Conservation (phyloP, 2,113 vertebrate genomes). For the Ceyx melanurus region DNA sequence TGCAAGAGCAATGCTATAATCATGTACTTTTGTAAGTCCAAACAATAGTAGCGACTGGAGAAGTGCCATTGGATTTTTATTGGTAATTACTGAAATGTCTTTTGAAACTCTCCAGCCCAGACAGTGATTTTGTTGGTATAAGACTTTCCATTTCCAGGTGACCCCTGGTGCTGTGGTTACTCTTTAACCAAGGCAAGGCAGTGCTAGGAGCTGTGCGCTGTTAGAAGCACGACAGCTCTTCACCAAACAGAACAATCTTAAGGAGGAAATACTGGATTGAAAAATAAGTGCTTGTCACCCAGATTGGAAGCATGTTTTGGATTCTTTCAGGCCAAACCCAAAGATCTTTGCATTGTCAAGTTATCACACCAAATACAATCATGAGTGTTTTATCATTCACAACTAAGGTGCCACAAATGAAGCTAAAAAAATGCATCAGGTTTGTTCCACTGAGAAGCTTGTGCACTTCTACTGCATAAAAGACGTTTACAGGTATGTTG, state of each 20-base stretch:
- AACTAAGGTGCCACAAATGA: not conserved
- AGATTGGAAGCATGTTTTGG: slow-evolving; percentile 54
- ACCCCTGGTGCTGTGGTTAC: slow-evolving; percentile 48
- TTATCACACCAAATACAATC: slow-evolving; percentile 42
- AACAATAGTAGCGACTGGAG: not conserved
- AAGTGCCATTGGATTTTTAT: not conserved
- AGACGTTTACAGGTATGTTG: slow-evolving; percentile 63
- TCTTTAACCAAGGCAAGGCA: slow-evolving; percentile 57
- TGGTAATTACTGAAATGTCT: not conserved
- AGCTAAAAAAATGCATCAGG: not conserved
- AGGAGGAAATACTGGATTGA: slow-evolving; percentile 60
- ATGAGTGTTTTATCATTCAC: slow-evolving; percentile 11
- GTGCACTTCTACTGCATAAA: slow-evolving; percentile 14
- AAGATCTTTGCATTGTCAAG: slow-evolving; percentile 23
- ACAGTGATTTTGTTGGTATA: slow-evolving; percentile 12
- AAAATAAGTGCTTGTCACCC: slow-evolving; percentile 59
- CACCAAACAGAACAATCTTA: slow-evolving; percentile 52
- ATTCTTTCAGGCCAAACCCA: slow-evolving; percentile 63
- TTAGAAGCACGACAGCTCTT: slow-evolving; percentile 26
- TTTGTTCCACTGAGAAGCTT: not conserved
- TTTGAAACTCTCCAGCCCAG: slow-evolving; percentile 8
- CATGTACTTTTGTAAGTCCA: not conserved
- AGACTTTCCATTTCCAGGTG: slow-evolving; percentile 61
- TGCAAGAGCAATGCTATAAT: not conserved
- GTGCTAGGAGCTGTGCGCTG: slow-evolving; percentile 18